Conservation (phyloP, 2,888 invertebrate species). For the Teinopalpus imperialis region DNA sequence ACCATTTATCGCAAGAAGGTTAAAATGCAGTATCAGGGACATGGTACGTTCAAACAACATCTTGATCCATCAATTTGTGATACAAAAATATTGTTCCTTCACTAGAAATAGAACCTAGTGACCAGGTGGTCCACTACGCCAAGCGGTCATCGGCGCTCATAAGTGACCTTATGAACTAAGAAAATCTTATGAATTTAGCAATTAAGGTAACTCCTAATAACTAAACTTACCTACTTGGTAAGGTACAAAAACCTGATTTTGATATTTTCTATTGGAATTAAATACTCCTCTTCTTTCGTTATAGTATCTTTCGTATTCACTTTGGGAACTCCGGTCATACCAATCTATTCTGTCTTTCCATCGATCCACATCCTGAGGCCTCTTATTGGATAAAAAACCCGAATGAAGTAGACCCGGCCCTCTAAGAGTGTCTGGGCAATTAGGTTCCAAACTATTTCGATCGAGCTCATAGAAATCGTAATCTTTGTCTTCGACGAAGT, state of each 20-base stretch:
- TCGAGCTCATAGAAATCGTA: slow-evolving; percentile 92
- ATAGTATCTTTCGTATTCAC: slow-evolving; percentile 42
- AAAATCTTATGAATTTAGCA: no score
- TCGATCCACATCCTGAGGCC: slow-evolving; percentile 38
- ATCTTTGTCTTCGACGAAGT: slow-evolving; percentile 85
- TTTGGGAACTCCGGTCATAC: slow-evolving; percentile 38
- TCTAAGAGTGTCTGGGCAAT: slow-evolving; percentile 72
- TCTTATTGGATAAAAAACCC: slow-evolving; percentile 66
- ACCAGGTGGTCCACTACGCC: no score
- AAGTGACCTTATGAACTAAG: no score
- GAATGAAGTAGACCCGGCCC: slow-evolving; percentile 70
- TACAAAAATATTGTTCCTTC: no score
- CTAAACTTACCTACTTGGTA: slow-evolving; percentile 76
- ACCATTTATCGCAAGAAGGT: no score
- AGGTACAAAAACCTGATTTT: slow-evolving; percentile 73
- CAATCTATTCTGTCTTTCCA: slow-evolving; percentile 55
- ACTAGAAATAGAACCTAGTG: no score
- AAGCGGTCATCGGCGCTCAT: no score
- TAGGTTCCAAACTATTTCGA: slow-evolving; percentile 84
- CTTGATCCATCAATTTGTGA: no score
- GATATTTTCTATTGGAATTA: slow-evolving; percentile 48
- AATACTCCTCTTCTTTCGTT: slow-evolving; percentile 40
- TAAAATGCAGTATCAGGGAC: no score
- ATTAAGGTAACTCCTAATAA: no score
- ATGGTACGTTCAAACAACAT: no score